phyloP scores from a whole-genome alignment of 1,140 invertebrate genomes.

The Aphelinus atriplicis region DNA sequence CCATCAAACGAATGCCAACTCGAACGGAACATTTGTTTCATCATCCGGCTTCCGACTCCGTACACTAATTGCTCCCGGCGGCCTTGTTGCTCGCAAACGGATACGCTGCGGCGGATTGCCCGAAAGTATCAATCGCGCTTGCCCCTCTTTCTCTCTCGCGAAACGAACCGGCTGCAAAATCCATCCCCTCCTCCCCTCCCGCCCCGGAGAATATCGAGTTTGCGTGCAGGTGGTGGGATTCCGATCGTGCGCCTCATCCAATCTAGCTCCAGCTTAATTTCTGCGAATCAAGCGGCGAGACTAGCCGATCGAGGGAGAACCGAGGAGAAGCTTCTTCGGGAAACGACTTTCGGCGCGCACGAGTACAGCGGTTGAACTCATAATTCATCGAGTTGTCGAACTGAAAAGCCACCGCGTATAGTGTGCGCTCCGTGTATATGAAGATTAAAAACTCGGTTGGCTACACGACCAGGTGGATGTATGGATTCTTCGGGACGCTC shows the following conservation, averaged over 20 bases:
- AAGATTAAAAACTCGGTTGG: no score
- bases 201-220: background rate
- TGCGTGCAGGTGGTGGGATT: background rate
- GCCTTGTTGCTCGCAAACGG: no score
- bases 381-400: background rate
- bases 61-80: no score
- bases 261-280: background rate
- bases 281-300: background rate
- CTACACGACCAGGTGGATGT: no score
- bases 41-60: no score
- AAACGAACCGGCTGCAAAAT: background rate
- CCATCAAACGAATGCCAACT: no score
- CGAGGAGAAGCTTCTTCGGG: background rate
- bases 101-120: no score
- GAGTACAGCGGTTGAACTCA: background rate
- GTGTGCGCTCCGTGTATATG: no score
- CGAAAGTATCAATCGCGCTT: no score
- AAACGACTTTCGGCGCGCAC: background rate
- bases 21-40: no score
- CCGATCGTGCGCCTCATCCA: background rate
- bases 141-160: no score
- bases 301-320: background rate
- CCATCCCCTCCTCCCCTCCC: background rate
- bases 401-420: background rate
- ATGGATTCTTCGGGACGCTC: no score